Percentiles rank a stretch among this genome's conserved stretches.
Conservation (phyloP, 2,888 invertebrate species). For the Bruchidius siliquastri region DNA sequence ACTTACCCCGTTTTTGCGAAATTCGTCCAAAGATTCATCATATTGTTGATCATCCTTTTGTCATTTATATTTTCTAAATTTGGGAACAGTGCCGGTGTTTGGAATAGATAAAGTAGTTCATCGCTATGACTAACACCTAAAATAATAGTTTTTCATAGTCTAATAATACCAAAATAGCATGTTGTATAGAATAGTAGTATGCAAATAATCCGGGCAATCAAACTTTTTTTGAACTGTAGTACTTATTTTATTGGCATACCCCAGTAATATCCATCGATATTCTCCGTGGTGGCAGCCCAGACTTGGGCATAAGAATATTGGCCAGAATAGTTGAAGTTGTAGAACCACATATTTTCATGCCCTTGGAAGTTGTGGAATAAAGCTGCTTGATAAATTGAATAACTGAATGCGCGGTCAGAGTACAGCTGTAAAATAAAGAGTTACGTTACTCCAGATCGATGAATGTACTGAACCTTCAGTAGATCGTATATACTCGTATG, state of each 20-base stretch:
- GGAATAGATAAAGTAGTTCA: conserved; percentile 51
- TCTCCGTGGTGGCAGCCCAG: conserved; percentile 40
- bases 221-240: too few relatives aligned
- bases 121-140: conserved; percentile 51
- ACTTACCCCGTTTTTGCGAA: conserved; percentile 49
- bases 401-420: conserved; percentile 49
- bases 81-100: conserved; percentile 44
- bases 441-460: background rate
- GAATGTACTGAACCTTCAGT: too few relatives aligned
- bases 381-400: conserved; percentile 45
- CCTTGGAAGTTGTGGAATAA: conserved; percentile 35
- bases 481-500: too few relatives aligned
- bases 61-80: conserved; percentile 34
- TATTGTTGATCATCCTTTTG: conserved; percentile 37
- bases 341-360: conserved; percentile 45
- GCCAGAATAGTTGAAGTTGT: conserved; percentile 49
- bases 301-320: conserved; percentile 43
- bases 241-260: conserved; percentile 18
- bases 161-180: too few relatives aligned
- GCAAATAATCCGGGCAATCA: too few relatives aligned
- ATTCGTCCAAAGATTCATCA: conserved; percentile 46
- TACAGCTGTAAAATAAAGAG: conserved; percentile 41
- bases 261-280: conserved; percentile 28
- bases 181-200: too few relatives aligned
- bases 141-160: too few relatives aligned